Base-by-base conservation (phyloP, 1,140 invertebrate species). In the Teleopsis dalmanni region DNA sequence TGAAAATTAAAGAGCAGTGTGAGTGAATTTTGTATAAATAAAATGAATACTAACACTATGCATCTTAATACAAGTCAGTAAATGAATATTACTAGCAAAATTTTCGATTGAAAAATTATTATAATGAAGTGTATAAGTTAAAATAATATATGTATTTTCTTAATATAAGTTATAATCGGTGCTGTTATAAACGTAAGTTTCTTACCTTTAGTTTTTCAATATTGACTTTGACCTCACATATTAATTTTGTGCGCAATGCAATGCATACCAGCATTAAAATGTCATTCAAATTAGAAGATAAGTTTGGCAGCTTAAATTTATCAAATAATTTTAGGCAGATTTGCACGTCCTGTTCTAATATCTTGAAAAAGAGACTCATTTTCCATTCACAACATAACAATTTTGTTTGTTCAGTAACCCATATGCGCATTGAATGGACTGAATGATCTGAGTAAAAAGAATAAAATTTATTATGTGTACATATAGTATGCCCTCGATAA, bases 211-310 rank as follows among this genome's bases (percentile, higher is more conserved):
- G 71, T 65, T 87, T 80, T 57, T 78, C 71, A 41, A 84, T 77
- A 58, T 88, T 88, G 2, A 73, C 77, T 59, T 80, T 81, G 7
- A 87, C 79, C 75, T 88, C 86, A 0, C 83, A 83, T 9, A 83
- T 80, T 18, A 88, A 72, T 65, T 87, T 87, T 18, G 81, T 79
- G 58, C 85, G 77, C 81, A 89, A 83, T 54, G 85, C 81, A 1
- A 81, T 78, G 56, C 84, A 86, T 3, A 83, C 81, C 44, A 79
- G 72, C 26, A 83, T 77, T 42, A 71, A 43, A 33, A 76, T 64
- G 51, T 76, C 70, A 9, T 62, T 63, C 44, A 72, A 57, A 52
- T 76, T 72, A 45, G 69, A 52, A 69, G 69, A 57, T 50, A 65
- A 61, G 58, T 65, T 81, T 19, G 79, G 78, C 53, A 84, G 75